Conservation (phyloP, 2,888 invertebrate genomes). For the Melinaea marsaeus region DNA sequence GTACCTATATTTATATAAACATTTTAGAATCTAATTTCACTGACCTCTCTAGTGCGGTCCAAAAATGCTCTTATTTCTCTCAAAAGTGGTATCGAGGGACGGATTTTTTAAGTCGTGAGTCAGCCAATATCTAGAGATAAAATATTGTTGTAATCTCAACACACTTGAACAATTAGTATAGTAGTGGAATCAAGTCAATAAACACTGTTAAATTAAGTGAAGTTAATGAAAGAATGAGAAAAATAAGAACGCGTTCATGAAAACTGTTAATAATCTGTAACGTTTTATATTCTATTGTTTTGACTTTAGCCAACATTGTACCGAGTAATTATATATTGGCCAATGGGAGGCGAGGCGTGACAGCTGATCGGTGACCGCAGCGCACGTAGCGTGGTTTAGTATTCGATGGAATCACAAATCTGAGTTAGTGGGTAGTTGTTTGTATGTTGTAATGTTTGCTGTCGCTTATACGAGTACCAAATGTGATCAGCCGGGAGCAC, state of each 20-base stretch:
- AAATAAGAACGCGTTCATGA: too few relatives aligned
- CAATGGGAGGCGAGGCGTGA: slow-evolving; percentile 41
- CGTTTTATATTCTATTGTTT: too few relatives aligned
- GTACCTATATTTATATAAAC: neutral
- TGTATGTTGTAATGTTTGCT: too few relatives aligned
- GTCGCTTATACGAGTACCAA: too few relatives aligned
- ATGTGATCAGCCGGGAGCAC: too few relatives aligned
- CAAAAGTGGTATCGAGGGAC: slow-evolving; percentile 81
- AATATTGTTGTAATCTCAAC: too few relatives aligned
- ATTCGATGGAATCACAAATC: too few relatives aligned
- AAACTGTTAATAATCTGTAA: too few relatives aligned
- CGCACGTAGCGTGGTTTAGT: slow-evolving; percentile 20
- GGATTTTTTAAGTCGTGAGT: slow-evolving; percentile 86
- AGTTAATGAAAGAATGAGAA: too few relatives aligned
- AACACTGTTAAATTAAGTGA: neutral
- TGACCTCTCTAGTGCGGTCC: slow-evolving; percentile 81
- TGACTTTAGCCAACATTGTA: neutral
- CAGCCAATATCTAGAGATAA: slow-evolving; percentile 80
- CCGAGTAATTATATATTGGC: slow-evolving; percentile 25
- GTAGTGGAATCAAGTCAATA: too few relatives aligned
- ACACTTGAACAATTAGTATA: too few relatives aligned
- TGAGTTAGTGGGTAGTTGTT: too few relatives aligned
- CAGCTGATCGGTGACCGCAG: slow-evolving; percentile 31
- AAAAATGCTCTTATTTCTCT: slow-evolving; percentile 83
- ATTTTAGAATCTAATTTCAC: slow-evolving; percentile 9